phyloP scores from a whole-genome alignment of 2,113 vertebrate species.

The Callospermophilus lateralis region DNA sequence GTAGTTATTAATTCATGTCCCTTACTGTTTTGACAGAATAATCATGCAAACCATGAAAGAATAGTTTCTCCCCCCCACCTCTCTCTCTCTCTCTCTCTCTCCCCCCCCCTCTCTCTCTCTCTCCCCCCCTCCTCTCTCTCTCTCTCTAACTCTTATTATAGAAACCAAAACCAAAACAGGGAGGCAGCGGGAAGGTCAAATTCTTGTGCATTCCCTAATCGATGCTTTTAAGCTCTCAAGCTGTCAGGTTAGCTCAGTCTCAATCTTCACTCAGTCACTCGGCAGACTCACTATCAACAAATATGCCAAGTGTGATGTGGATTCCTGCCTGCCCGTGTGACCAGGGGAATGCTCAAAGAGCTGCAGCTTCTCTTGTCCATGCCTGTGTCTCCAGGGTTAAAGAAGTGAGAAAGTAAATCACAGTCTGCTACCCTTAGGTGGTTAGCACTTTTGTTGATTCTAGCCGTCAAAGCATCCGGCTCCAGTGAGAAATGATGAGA shows the following conservation, averaged over 20 bases:
- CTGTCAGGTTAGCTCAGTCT: slow-evolving; percentile 61
- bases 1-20: background rate
- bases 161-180: background rate
- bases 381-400: background rate
- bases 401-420: background rate
- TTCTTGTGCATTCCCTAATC: slow-evolving; percentile 21
- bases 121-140: background rate
- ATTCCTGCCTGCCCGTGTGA: background rate
- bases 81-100: no score
- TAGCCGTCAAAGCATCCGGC: background rate
- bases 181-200: slow-evolving; percentile 41
- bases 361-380: background rate
- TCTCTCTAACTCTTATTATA: background rate
- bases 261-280: slow-evolving; percentile 54
- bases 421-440: background rate
- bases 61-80: background rate
- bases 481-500: background rate
- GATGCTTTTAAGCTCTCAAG: slow-evolving; percentile 65
- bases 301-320: slow-evolving; percentile 1
- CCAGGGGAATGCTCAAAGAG: background rate
- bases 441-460: background rate
- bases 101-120: background rate
- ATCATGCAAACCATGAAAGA: background rate
- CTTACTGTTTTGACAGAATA: slow-evolving; percentile 1
- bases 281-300: slow-evolving; percentile 47